Conservation (phyloP, 2,888 invertebrate genomes). For the Lasioglossum vierecki region DNA sequence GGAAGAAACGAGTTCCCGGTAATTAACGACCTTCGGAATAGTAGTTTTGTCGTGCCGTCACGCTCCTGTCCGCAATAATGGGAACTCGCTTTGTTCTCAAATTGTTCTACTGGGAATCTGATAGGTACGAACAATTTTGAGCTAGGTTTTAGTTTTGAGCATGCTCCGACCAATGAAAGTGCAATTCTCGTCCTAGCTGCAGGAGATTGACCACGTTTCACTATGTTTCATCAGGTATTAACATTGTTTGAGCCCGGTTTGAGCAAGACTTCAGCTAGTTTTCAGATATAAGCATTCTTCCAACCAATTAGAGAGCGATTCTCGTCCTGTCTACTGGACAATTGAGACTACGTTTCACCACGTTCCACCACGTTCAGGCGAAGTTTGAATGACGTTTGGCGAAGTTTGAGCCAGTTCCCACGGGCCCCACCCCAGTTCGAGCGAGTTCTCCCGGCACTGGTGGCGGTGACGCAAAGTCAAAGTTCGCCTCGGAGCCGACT, state of each 20-base stretch:
- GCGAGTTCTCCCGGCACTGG: not conserved
- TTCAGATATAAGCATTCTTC: no score
- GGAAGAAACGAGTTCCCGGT: constrained; percentile 18
- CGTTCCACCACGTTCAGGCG: not conserved
- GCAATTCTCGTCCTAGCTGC: no score
- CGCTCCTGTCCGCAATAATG: not conserved
- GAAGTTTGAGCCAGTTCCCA: not conserved
- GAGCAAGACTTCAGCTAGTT: no score
- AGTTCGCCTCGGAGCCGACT: not conserved
- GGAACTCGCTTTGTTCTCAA: not conserved
- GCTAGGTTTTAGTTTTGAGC: not conserved
- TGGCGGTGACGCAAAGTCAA: not conserved
- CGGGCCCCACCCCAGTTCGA: not conserved
- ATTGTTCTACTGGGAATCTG: no score
- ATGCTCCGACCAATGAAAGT: no score
- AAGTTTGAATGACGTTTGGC: not conserved
- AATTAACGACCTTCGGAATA: not conserved
- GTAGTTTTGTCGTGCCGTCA: not conserved
- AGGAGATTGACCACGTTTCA: no score
- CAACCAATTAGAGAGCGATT: no score
- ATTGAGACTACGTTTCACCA: no score
- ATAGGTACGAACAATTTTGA: not conserved
- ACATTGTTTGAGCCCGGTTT: no score
- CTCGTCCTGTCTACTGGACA: no score
- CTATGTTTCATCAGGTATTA: no score